Base-by-base conservation (phyloP, 2,113 vertebrate species). In the Gopherus evgoodei region DNA sequence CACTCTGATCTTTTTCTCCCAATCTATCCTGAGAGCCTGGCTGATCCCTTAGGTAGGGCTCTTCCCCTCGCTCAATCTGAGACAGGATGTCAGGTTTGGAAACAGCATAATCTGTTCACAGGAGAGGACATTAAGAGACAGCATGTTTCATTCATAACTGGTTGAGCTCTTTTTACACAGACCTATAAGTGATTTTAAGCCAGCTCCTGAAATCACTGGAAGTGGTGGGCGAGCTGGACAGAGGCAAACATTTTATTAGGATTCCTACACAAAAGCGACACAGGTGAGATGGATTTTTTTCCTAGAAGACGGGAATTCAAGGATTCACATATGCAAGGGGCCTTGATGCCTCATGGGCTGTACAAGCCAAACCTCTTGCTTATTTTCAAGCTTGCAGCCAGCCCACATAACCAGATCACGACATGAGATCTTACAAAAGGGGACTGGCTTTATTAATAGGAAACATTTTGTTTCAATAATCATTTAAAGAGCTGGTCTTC, bases 21-120 rank as follows among this genome's bases (percentile, higher is more conserved):
- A 53, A 54, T 16, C 29, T 69, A 14, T n/a, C 16, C 29, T 10
- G 62, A 86, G 97, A 52, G 96, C 97, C 86, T 92, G 96, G 96
- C 93, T 85, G 92, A 72, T 27, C 82, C 27, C 16, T 83, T 86
- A 42, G 27, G 29, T 80, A 44, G 1, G 96, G 95, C 38, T 98
- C 97, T 47, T 98, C 97, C 6, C 96, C 97, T 10, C 94, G 96
- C 84, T 97, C 91, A 10, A 96, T 91, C 86, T 5, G 42, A 25
- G 97, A 97, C 72, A 98, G 97, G 90, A 98, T 95, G 59, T 98
- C 98, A 0, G 98, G 98, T 87, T 98, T 98, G 96, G 98, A 97
- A 75, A 98, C 82, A 1, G 97, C 98, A 6, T 98, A 98, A 96
- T 98, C 98, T 98, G 95, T 4, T 27, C 6, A 29, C 1, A 44